Base-by-base conservation (phyloP, 2,888 invertebrate genomes). In the Caradrina kadenii region DNA sequence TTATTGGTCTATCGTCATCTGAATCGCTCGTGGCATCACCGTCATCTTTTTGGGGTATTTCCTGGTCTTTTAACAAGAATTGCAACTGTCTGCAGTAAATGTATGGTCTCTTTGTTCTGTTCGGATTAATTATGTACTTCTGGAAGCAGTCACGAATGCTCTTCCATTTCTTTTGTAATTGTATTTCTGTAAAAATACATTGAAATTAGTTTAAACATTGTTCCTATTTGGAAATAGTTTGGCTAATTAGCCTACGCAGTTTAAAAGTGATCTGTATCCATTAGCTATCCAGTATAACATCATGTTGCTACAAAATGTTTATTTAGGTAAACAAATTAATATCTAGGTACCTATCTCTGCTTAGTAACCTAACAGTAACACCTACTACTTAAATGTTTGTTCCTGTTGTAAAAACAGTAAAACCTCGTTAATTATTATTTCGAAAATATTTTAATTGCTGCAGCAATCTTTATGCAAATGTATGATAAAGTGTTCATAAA, bases 141-240 rank as follows among this genome's bases (percentile, higher is more conserved):
- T 92, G 91, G 73, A 92, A 95, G 76, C 93, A 93, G 74, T 96
- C 96, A 39, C 94, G 86, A 17, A 95, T 92, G 79, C 95, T 93
- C 78, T 95, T 96, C 95, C 95, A 96, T 88, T 95, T 96, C 86
- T 94, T 95, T 83, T 95, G 95, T 10, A 96, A 88, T 84, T 95
- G 94, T 8, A 94, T 85, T 87, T 94, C 96, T 96, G 92, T 69
- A 92, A 93, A 49, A 45, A 59, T 52, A 1, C 17, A 35, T 17
- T 2, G 10, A 21, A 56, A 35, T 22, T 21, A 11, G 13, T 53
- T 31, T 65, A 39, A 39, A 13, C 39, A 13, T 11, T 39, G 45
- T 4, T 15, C 17, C 17, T 42, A 45, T 17, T 17, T 45, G 39
- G 39, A 1, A 39, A 39, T 39, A 1, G 13, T 39, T 39, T 11